Evolutionary conservation across 2,888 invertebrate genomes (phyloP).

Genomic region (Tipula confusa): DNA sequence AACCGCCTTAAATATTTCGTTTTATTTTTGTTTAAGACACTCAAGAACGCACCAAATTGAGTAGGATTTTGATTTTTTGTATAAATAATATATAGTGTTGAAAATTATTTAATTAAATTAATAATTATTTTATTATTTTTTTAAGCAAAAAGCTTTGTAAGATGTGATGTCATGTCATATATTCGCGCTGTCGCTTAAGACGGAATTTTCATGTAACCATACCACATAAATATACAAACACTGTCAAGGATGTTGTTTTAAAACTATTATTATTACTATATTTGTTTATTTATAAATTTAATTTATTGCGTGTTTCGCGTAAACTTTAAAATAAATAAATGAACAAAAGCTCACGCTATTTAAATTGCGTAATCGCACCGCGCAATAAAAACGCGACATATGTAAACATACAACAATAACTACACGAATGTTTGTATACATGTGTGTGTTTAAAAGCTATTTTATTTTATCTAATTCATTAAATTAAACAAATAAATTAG

Average conservation of each 20-base stretch:
- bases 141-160: background rate
- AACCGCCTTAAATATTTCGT: background rate
- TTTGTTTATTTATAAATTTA: background rate
- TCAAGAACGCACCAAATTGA: background rate
- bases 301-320: background rate
- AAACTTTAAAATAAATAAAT: background rate
- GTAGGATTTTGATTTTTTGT: background rate
- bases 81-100: background rate
- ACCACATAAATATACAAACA: background rate
- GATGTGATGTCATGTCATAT: background rate
- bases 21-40: background rate
- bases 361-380: background rate
- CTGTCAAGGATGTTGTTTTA: background rate
- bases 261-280: background rate
- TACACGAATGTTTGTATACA: background rate
- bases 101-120: background rate
- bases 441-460: background rate
- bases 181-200: background rate
- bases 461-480: background rate
- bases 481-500: background rate
- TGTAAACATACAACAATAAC: background rate
- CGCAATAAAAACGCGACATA: background rate
- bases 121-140: background rate
- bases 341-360: background rate
- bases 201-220: background rate